Evolutionary conservation across 2,113 vertebrate species (phyloP).

Genomic region (Syrrhaptes paradoxus): DNA sequence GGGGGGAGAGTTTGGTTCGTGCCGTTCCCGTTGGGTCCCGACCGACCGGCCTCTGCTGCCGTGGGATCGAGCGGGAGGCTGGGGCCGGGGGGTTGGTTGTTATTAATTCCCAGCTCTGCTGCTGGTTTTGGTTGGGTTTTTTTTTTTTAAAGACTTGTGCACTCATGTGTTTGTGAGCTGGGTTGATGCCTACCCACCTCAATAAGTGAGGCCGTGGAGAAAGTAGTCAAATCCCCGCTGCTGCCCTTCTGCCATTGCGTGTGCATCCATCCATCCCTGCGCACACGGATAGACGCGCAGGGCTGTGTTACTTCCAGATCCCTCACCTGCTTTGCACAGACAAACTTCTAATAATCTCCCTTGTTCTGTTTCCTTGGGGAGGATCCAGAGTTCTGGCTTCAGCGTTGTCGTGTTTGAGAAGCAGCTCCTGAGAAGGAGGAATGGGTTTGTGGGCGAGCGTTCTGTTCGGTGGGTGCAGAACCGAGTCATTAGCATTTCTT

Average conservation of each 20-base stretch:
- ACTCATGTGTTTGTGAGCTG: rapidly evolving
- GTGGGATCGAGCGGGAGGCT: not conserved
- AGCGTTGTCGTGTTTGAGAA: rapidly evolving
- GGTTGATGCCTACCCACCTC: not conserved
- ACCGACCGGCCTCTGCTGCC: too few species aligned
- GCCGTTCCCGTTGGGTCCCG: too few species aligned
- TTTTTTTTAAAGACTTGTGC: too few species aligned
- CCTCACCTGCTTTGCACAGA: not conserved
- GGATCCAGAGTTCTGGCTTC: rapidly evolving
- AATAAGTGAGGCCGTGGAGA: not conserved
- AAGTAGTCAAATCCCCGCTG: not conserved
- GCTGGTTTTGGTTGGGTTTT: not conserved
- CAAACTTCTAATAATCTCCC: rapidly evolving
- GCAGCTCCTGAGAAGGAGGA: not conserved
- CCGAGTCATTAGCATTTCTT: not conserved
- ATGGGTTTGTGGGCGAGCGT: rapidly evolving
- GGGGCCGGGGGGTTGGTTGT: too few species aligned
- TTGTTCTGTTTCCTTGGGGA: not conserved
- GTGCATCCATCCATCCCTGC: rapidly evolving
- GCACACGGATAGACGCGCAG: rapidly evolving
- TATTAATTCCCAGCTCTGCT: not conserved
- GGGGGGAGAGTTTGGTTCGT: too few species aligned
- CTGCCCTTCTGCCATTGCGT: not conserved
- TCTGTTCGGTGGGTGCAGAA: not conserved
- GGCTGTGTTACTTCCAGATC: rapidly evolving